These are phyloP conservation scores for Tortricodes alternella DNA, from an alignment of 2,888 invertebrate genomes.

Conservation along the genomic window DNA sequence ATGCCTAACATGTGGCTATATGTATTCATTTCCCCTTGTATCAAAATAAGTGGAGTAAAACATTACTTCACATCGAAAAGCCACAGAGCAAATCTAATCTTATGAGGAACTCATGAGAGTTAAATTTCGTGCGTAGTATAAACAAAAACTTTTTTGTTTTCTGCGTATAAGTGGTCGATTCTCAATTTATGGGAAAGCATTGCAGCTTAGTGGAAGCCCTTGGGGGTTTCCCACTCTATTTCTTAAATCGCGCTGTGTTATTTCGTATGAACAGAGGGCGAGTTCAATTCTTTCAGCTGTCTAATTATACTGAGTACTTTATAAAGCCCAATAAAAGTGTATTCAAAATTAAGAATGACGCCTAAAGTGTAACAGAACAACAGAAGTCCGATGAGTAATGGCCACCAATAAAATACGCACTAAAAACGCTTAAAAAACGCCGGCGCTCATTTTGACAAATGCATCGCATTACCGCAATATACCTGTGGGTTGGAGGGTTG, in stretches of 20 bases:
- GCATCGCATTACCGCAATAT: conserved; percentile 60
- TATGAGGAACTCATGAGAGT: conserved; percentile 39
- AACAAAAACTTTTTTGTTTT: conserved; percentile 47
- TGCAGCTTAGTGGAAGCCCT: conserved; percentile 60
- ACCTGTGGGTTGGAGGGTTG: conserved; percentile 63
- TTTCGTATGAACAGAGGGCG: conserved; percentile 46
- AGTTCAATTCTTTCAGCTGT: conserved; percentile 51
- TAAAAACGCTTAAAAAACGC: conserved; percentile 55
- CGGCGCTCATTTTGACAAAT: conserved; percentile 66
- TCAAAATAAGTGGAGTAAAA: conserved; percentile 43
- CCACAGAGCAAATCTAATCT: conserved; percentile 37
- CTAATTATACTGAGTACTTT: conserved; percentile 54
- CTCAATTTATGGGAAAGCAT: conserved; percentile 65
- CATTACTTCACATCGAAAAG: conserved; percentile 30
- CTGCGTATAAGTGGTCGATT: conserved; percentile 62
- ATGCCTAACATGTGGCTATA: conserved; percentile 15
- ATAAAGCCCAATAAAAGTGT: conserved; percentile 32
- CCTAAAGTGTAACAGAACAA: no score
- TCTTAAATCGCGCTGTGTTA: conserved; percentile 59
- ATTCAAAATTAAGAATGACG: no score
- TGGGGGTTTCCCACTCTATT: conserved; percentile 60
- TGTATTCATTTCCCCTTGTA: conserved; percentile 56
- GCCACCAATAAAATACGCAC: conserved; percentile 64
- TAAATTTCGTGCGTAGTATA: conserved; percentile 35
- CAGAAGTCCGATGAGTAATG: conserved; percentile 50